phyloP scores from a whole-genome alignment of 53 echinoderm and acorn worm genomes.

The Echinometra lucunter region DNA sequence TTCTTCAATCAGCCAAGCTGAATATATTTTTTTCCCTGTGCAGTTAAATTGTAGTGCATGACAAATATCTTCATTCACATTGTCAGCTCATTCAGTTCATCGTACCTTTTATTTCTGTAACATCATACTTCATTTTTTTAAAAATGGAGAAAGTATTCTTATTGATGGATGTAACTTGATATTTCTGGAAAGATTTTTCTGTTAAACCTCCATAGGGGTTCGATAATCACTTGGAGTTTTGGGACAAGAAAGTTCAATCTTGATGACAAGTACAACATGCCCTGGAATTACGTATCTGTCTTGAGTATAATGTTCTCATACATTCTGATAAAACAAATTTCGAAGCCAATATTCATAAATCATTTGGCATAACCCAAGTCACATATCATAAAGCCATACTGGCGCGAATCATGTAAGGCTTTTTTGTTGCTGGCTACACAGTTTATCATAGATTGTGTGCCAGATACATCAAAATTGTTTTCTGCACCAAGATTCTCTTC shows the following conservation, averaged over 20 bases:
- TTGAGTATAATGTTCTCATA: too few relatives aligned
- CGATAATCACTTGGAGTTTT: background rate
- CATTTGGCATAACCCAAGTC: too few relatives aligned
- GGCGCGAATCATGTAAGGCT: background rate
- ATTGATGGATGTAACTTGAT: background rate
- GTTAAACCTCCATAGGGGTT: background rate
- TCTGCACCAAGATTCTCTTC: background rate
- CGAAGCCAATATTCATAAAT: too few relatives aligned
- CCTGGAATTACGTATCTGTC: background rate
- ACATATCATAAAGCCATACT: background rate
- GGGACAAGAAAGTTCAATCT: background rate
- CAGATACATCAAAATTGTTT: background rate
- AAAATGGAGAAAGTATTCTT: background rate
- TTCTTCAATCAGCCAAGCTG: conserved; percentile 6
- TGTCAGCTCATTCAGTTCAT: background rate
- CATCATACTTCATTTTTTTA: background rate
- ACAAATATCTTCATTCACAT: background rate
- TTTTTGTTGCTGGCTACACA: background rate
- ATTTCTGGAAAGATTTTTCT: background rate
- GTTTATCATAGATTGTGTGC: background rate
- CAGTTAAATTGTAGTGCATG: background rate
- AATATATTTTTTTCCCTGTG: background rate
- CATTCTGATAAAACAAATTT: too few relatives aligned
- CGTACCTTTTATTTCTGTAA: background rate
- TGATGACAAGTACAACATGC: background rate